Evolutionary conservation across 2,113 vertebrate genomes (phyloP), one percentile per base, ranked within the genome.

Genomic region (Psilopogon haemacephalus): DNA sequence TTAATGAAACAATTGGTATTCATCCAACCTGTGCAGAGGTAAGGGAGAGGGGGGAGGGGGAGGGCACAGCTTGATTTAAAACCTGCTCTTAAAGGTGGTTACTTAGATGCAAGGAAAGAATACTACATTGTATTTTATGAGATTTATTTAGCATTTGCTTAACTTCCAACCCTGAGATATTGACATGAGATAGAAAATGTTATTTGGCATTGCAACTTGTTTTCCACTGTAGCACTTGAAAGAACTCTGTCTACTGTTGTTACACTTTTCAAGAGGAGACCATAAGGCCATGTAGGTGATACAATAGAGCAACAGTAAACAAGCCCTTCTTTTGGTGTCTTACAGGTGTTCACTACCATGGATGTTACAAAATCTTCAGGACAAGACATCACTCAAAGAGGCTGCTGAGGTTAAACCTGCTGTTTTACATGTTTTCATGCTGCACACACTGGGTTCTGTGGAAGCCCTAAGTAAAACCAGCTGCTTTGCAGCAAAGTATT

Each of bases 331-430:
- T 81, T 71, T 91, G 60, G 19, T 91, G 58, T 95, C 67, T 93
- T 94, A 11, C 94, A 99, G 99, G 92, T 98, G 46, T 99, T 99
- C 94, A 99, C 99, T 60, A 99, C 98, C 1, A 62, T 99, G 99
- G 97, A 98, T 8, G 97, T 99, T 84, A 98, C 98, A 15, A 99
- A 99, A 96, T 90, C 98, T 1, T 99, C 98, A 1, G 99, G 99
- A 33, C 98, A 97, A 60, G 98, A 98, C 97, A 97, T 99, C 98
- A 87, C 88, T 10, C 97, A 98, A 93, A 77, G 97, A 4, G 99
- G 99, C 75, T 99, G 99, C 99, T 99, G 99, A 99, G 99, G 99
- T 98, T 99, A 99, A 98, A 92, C 97, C 98, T 98, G 98, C 99
- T 99, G 98, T 27, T 88, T 88, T 98, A 97, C 89, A 33, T 97